Evolutionary conservation across 2,113 vertebrate species (phyloP), one percentile per base, ranked within the genome.

Genomic region (Hemiprocne comata): DNA sequence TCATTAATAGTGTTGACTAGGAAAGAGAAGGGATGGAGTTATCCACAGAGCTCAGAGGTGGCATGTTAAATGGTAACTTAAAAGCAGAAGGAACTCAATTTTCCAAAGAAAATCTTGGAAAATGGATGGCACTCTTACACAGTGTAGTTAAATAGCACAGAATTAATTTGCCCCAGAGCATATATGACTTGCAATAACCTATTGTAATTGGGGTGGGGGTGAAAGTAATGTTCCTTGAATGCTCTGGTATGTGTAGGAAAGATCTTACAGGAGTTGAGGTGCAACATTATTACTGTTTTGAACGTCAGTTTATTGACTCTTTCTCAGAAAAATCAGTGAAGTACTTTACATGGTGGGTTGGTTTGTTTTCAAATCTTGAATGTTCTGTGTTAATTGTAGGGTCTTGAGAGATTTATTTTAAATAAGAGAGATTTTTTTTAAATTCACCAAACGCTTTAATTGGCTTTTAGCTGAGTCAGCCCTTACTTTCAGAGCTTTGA

Each of bases 141-240:
- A 51, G 54, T 16, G 13, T 61, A 19, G 44, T 83, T 90, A 69
- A 90, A 44, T 8, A 70, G 26, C 33, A 54, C 18, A 31, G 50
- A 61, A 31, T 40, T 80, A 31, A 65, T 71, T 91, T 89, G 17
- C 29, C 7, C 14, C 15, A 40, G 28, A 62, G 21, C 5, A 2
- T 34, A 9, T 2, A 53, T 38, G 24, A 93, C 42, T 87, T 93
- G 34, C 28, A 53, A 0, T 36, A 65, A n/a, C 5, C 16, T 24
- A 3, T 48, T 80, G 17, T 17, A 77, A 19, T 51, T 0, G 1
- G 23, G 16, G 17, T 24, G 2, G 2, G 9, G 24, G 19, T 1
- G 0, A 81, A 74, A 51, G 13, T 44, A 57, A 0, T 38, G 12
- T 25, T 20, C 4, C 13, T 60, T 82, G 6, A 48, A 76, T 7